Percentiles rank a stretch among this genome's conserved stretches.
phyloP scores from a whole-genome alignment of 2,113 vertebrate species.

The Podarcis raffonei region DNA sequence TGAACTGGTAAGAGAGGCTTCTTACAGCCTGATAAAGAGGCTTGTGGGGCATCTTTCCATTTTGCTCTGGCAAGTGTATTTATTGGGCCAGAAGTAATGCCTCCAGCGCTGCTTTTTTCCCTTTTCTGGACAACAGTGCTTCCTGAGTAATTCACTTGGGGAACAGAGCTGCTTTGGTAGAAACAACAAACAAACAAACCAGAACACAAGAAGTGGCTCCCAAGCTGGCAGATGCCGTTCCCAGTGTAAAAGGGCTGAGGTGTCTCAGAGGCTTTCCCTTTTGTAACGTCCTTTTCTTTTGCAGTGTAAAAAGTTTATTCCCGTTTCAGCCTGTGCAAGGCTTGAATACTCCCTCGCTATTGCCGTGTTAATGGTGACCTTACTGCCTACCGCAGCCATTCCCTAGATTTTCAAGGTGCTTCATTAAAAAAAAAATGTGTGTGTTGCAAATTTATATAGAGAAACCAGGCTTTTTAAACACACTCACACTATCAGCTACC shows the following conservation, averaged over 20 bases:
- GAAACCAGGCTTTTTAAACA: neutral
- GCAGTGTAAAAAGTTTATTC: neutral
- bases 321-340: neutral
- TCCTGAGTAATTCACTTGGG: neutral
- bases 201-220: neutral
- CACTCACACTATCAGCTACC: neutral
- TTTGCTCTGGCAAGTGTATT: neutral
- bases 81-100: neutral
- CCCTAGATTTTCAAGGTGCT: neutral
- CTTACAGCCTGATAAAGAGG: neutral
- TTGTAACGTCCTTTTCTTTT: neutral
- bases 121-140: neutral
- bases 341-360: neutral
- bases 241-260: neutral
- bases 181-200: neutral
- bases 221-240: neutral
- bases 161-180: neutral
- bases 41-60: neutral
- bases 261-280: neutral
- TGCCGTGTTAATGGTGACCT: neutral
- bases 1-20: neutral
- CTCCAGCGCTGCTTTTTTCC: neutral
- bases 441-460: neutral
- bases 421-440: neutral
- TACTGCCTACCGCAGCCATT: neutral